Base-by-base conservation (phyloP, 92 coral and sea anemone genomes). In the Desmophyllum pertusum region DNA sequence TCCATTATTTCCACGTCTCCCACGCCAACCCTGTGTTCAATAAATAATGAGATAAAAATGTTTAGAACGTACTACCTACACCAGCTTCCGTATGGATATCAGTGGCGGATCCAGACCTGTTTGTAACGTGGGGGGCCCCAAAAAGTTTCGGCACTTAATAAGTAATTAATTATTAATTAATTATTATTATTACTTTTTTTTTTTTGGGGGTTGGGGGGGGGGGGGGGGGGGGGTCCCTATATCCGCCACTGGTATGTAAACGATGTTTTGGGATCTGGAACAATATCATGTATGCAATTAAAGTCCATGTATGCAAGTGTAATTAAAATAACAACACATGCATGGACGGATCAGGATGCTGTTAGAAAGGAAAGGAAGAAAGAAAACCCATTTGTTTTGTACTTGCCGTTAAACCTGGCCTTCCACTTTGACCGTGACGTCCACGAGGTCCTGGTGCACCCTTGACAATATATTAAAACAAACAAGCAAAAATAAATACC, bases 381-480 rank as follows among this genome's bases (percentile, higher is more conserved):
- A 0, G 18, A 29, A n/a, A 19, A 29, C 78, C 77, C 6, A 9
- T 59, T 35, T n/a, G n/a, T 6, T 40, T 41, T 19, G 38, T 36
- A 71, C 73, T 71, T 72, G 10, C 86, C 42, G 45, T 55, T 23
- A 18, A 36, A 40, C 86, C 86, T 19, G 70, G 42, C 53, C 70
- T 82, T 40, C 86, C 86, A 71, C 3, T 52, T 1, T 6, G 71
- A n/a, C 86, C 86, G 29, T 3, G 41, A 13, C 75, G 75, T 41
- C 87, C 87, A 5, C 48, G 51, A n/a, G 48, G 19, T 31, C 87
- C 87, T 43, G 52, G 46, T 4, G 27, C 48, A 59, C 87, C 87
- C 87, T 83, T 50, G 18, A 62, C 10, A 25, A n/a, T 27, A 29
- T 27, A 21, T n/a, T n/a, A 27, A 27, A 62, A 29, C 3, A n/a